Evolutionary conservation across 2,113 vertebrate species (phyloP).

Genomic region (Bujurquina vittata): DNA sequence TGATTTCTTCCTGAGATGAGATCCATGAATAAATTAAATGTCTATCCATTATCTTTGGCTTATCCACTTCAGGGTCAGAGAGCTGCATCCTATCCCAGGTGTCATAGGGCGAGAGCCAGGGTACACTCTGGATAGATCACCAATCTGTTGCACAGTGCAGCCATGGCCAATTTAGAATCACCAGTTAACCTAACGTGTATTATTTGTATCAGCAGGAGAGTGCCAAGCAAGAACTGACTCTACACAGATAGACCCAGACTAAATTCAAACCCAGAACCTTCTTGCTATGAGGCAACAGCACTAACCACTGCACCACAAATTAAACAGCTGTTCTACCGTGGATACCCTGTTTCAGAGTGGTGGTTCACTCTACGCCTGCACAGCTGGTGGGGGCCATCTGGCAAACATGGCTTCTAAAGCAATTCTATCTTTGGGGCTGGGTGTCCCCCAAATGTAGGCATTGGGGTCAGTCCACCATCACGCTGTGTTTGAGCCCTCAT

Average conservation of each 20-base stretch:
- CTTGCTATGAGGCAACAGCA: no score
- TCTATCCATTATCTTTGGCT: background rate
- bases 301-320: no score
- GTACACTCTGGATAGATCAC: background rate
- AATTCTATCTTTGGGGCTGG: no score
- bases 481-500: no score
- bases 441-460: no score
- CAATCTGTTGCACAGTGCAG: background rate
- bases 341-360: no score
- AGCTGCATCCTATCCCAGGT: background rate
- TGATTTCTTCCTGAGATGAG: background rate
- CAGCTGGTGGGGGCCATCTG: no score
- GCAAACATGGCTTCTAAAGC: no score
- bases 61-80: background rate
- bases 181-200: background rate
- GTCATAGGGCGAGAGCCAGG: background rate
- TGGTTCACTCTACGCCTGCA: no score
- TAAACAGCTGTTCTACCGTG: no score
- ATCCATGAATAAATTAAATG: background rate
- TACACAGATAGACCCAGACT: background rate
- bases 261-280: background rate
- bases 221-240: background rate
- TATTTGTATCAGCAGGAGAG: background rate
- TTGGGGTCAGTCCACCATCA: no score
- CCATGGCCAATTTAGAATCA: background rate